Base-by-base conservation (phyloP, 2,888 invertebrate species). In the Agrotis exclamationis region DNA sequence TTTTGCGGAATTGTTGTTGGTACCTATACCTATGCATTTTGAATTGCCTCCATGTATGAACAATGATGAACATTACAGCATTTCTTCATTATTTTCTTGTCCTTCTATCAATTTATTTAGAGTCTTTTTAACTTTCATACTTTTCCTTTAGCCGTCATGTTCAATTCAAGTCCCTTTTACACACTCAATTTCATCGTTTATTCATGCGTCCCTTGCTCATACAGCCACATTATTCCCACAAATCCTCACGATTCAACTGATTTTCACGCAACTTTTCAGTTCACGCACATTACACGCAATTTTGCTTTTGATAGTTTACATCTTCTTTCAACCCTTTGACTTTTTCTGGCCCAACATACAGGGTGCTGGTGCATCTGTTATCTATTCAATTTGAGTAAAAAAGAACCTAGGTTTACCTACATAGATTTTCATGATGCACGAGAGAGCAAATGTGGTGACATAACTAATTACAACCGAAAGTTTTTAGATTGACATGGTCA, bases 1-100 rank as follows among this genome's bases (percentile, higher is more conserved):
- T 72, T 48, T 71, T 60, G 28, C 47, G 63, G 28, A 39, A 58
- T 53, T 6, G 45, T 57, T 50, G 45, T 51, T 33, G 14, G 5
- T 47, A 33, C 4, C 7, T 7, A 9, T 11, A 24, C 1, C 0
- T 14, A 45, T 45, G 51, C n/a, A 71, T 28, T 71, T 48, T 16
- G 14, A 44, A 48, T 48, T 24, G 13, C n/a, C 6, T 54, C 14
- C 45, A 71, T 22, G n/a, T 0, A 48, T 44, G 39, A 39, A n/a
- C 22, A 45, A 51, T 1, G 14, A 28, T 39, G 14, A 18, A 24
- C 33, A 33, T n/a, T 33, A 33, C 54, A 5, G n/a, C 18, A 54
- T 54, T 54, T 54, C 4, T 28, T 54, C 13, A 33, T 24, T n/a
- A 33, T 56, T 33, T 2, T 33, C 33, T 56, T 56, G 33, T 33